Evolutionary conservation across 2,113 vertebrate species (phyloP).

Genomic region (Monopterus albus): DNA sequence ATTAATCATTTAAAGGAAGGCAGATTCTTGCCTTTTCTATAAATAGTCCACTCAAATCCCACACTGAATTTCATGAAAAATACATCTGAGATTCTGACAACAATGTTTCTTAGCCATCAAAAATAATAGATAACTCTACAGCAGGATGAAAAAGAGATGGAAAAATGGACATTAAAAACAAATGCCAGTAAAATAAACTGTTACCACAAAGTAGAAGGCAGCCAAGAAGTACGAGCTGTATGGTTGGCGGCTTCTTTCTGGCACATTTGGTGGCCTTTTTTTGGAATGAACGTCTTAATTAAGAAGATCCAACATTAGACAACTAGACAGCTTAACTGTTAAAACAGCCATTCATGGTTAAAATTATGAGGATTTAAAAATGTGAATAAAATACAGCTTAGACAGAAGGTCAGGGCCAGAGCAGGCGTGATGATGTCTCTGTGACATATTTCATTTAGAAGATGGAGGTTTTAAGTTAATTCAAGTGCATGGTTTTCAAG

Average conservation of each 20-base stretch:
- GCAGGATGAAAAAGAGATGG: not conserved
- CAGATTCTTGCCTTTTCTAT: not conserved
- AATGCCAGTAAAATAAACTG: slow-evolving; percentile 39
- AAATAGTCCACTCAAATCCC: no score
- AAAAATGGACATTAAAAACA: slow-evolving; percentile 36
- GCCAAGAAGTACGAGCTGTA: slow-evolving; percentile 21
- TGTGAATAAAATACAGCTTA: not conserved
- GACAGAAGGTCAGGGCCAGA: not conserved
- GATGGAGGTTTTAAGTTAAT: not conserved
- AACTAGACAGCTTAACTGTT: not conserved
- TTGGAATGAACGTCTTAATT: slow-evolving; percentile 14
- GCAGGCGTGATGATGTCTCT: not conserved
- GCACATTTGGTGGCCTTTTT: slow-evolving; percentile 3
- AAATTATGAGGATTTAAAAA: not conserved
- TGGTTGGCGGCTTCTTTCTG: slow-evolving; percentile 11
- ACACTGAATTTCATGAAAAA: not conserved
- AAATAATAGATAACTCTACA: slow-evolving; percentile 38
- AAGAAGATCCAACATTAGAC: slow-evolving; percentile 5
- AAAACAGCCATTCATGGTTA: not conserved
- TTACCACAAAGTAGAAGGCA: slow-evolving; percentile 1
- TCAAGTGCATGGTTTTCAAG: no score
- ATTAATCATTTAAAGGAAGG: slow-evolving; percentile 26
- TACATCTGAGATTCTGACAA: not conserved
- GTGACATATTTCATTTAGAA: slow-evolving; percentile 1
- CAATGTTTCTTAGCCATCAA: not conserved